Percentiles rank a stretch among this genome's conserved stretches.
phyloP scores from a whole-genome alignment of 2,797 vertebrate genomes.

The Champsocephalus gunnari region DNA sequence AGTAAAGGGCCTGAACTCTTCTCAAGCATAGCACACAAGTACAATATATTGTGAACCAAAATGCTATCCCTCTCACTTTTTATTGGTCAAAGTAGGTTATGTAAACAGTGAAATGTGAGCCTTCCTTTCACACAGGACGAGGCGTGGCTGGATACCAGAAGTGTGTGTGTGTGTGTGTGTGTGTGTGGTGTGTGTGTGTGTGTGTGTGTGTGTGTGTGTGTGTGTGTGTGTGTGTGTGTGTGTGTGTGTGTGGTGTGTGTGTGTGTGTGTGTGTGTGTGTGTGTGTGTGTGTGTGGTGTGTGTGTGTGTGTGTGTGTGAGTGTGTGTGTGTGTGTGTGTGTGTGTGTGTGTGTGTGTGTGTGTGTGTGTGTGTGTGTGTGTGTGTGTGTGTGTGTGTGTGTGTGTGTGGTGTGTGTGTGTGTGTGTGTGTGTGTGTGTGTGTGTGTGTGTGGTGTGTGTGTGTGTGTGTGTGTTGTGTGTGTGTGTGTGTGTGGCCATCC shows the following conservation, averaged over 20 bases:
- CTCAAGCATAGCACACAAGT: background rate
- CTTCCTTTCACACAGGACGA: conserved; percentile 36
- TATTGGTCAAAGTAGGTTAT: conserved; percentile 61
- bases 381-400: conserved; percentile 2
- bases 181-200: no score
- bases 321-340: no score
- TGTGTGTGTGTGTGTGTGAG: background rate
- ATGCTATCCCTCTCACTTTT: background rate
- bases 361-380: no score
- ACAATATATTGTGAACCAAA: background rate
- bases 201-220: no score
- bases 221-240: conserved; percentile 23
- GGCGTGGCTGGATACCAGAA: conserved; percentile 47
- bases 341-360: conserved; percentile 4
- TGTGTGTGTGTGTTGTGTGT: no score
- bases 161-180: no score
- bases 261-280: conserved; percentile 4
- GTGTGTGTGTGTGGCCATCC: conserved; percentile 15
- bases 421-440: conserved; percentile 57
- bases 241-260: no score
- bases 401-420: no score
- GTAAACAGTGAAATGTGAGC: conserved; percentile 68
- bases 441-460: conserved; percentile 55
- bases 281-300: no score
- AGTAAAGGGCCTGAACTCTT: background rate